A percentile compares a stretch with the other conserved stretches of the same genome.
phyloP scores from a whole-genome alignment of 2,113 vertebrate genomes.

The Catharus fuscescens region DNA sequence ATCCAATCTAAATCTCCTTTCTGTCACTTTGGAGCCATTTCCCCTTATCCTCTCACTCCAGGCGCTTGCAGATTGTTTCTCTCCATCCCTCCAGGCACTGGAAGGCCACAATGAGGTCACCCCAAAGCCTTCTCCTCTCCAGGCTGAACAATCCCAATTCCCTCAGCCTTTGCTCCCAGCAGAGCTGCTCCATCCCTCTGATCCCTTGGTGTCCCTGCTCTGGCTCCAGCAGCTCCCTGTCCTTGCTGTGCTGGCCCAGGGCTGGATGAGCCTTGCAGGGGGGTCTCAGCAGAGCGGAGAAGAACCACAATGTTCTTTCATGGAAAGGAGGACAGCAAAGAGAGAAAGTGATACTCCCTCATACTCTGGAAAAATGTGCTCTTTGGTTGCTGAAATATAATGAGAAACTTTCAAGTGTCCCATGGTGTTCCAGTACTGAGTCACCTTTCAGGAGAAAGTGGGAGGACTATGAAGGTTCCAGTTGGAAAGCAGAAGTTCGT shows the following conservation, averaged over 20 bases:
- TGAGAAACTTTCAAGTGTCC: not conserved
- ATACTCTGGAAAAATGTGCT: not conserved
- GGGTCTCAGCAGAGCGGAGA: accelerated
- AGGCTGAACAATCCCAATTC: not conserved
- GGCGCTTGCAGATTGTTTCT: not conserved
- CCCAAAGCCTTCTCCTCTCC: not conserved
- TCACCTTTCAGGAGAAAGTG: not conserved
- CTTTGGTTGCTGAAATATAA: not conserved
- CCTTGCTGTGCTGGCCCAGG: not conserved
- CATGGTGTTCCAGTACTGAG: not conserved
- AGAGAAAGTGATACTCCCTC: not conserved
- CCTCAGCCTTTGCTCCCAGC: not conserved
- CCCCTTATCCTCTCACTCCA: not conserved
- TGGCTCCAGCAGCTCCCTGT: not conserved
- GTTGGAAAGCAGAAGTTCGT: not conserved
- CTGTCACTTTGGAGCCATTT: accelerated
- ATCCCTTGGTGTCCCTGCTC: not conserved
- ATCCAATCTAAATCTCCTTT: accelerated
- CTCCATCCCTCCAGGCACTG: not conserved
- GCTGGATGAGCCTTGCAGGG: not conserved
- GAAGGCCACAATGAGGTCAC: not conserved
- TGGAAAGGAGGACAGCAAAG: not conserved
- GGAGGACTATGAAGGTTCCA: not conserved
- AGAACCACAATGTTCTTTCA: not conserved
- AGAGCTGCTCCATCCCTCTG: not conserved